phyloP scores from a whole-genome alignment of 2,888 invertebrate species.

The Sepioteuthis lessoniana region DNA sequence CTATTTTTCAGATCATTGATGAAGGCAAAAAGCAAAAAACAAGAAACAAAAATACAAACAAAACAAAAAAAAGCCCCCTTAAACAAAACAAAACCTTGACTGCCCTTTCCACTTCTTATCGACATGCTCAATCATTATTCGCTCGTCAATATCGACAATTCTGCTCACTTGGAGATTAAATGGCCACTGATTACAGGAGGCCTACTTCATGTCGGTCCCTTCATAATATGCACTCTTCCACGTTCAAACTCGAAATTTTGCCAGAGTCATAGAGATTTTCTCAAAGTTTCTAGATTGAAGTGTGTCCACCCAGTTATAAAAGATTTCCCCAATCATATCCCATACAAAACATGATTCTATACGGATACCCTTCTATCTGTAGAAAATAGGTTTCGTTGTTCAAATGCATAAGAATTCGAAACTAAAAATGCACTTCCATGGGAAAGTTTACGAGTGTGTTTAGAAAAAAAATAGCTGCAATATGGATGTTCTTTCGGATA shows the following conservation, averaged over 20 bases:
- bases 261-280: background rate
- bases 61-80: too few species aligned
- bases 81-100: too few species aligned
- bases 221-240: background rate
- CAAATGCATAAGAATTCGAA: background rate
- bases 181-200: background rate
- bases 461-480: background rate
- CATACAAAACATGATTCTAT: background rate
- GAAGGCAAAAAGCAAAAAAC: too few species aligned
- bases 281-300: background rate
- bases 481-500: background rate
- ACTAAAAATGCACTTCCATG: background rate
- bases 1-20: background rate
- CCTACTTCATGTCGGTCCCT: background rate
- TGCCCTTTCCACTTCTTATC: background rate
- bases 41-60: too few species aligned
- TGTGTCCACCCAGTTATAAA: background rate
- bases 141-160: background rate
- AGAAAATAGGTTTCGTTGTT: background rate
- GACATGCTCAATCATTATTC: background rate
- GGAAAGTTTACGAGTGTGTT: background rate
- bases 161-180: background rate
- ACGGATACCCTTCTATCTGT: background rate
- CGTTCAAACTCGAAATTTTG: background rate
- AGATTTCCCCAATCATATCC: background rate